phyloP scores from a whole-genome alignment of 2,888 invertebrate genomes.

The Caradrina kadenii region DNA sequence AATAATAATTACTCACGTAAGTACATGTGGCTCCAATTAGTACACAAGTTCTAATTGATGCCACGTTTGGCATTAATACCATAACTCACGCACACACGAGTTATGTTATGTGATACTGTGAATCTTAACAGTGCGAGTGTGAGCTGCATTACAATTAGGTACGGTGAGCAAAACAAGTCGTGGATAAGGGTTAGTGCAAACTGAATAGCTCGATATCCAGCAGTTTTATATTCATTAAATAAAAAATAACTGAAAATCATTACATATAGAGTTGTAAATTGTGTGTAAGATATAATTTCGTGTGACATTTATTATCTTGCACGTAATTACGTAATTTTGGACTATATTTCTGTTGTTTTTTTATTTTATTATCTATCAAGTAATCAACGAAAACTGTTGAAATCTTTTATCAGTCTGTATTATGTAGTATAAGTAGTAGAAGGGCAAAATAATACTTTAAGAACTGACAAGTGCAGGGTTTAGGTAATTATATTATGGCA shows the following conservation, averaged over 20 bases:
- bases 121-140: slow-evolving; percentile 11
- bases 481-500: too few relatives aligned
- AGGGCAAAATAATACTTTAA: too few relatives aligned
- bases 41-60: slow-evolving; percentile 22
- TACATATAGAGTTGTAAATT: neutral
- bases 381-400: too few relatives aligned
- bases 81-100: slow-evolving; percentile 15
- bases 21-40: slow-evolving; percentile 26
- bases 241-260: neutral
- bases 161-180: neutral
- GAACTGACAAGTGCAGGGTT: too few relatives aligned
- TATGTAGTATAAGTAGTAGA: too few relatives aligned
- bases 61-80: slow-evolving; percentile 28
- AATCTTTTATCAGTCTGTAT: too few relatives aligned
- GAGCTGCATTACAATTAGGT: slow-evolving; percentile 32
- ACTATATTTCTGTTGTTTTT: neutral
- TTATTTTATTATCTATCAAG: neutral
- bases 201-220: too few relatives aligned
- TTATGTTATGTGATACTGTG: slow-evolving; percentile 11
- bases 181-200: neutral
- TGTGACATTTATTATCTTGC: too few relatives aligned
- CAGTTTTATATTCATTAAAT: too few relatives aligned
- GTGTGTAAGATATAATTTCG: too few relatives aligned
- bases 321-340: neutral
- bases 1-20: slow-evolving; percentile 14